Evolutionary conservation across 2,888 invertebrate genomes (phyloP).

Genomic region (Thymelicus acteon): DNA sequence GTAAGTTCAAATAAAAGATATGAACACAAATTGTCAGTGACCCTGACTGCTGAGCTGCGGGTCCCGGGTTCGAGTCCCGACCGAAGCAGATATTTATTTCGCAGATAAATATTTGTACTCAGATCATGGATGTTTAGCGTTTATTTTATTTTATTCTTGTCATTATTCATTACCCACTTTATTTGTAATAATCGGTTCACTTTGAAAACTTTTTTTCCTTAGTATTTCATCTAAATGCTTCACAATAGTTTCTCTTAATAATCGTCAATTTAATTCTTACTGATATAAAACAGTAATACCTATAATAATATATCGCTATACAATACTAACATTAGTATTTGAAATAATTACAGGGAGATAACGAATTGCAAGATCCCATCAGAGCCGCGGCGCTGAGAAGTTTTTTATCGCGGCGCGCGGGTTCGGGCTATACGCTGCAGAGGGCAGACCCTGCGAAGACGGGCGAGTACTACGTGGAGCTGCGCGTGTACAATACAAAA

Average conservation of each 20-base stretch:
- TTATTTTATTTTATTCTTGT: background rate
- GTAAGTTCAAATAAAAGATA: background rate
- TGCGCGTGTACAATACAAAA: constrained; percentile 12
- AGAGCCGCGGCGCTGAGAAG: constrained; percentile 14
- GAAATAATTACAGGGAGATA: constrained; percentile 13
- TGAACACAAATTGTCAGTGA: background rate
- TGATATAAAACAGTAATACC: background rate
- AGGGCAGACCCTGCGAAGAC: constrained; percentile 16
- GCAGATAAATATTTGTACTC: background rate
- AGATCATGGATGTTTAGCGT: background rate
- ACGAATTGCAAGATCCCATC: constrained; percentile 12
- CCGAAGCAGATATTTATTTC: background rate
- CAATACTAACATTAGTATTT: constrained; percentile 12
- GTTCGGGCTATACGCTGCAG: constrained; percentile 14
- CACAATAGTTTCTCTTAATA: background rate
- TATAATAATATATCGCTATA: background rate
- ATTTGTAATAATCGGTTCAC: background rate
- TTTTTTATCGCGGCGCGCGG: constrained; percentile 16
- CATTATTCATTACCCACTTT: background rate
- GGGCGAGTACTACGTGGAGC: constrained; percentile 13
- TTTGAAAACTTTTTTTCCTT: background rate
- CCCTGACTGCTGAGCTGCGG: background rate
- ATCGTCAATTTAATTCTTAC: background rate
- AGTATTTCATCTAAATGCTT: background rate
- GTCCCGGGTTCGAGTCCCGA: background rate